Evolutionary conservation across 2,888 invertebrate genomes (phyloP).

Genomic region (Drosophila testacea): DNA sequence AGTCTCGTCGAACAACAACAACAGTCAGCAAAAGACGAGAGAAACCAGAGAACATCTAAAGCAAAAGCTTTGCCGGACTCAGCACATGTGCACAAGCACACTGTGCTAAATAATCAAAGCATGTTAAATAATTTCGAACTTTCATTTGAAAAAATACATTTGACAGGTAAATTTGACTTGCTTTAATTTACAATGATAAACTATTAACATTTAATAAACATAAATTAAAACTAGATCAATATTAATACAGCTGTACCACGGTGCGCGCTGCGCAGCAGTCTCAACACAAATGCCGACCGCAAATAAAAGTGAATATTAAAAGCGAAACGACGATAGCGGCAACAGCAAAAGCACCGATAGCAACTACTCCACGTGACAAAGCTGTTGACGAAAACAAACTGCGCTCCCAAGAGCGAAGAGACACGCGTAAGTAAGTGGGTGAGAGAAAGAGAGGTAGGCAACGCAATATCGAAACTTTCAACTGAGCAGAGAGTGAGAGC

Average conservation of each 20-base stretch:
- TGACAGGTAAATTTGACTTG: not conserved
- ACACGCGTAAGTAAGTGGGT: constrained; percentile 15
- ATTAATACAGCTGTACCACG: constrained; percentile 30
- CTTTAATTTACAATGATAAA: not conserved
- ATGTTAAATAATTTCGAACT: constrained; percentile 6
- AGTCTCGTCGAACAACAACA: constrained; percentile 20
- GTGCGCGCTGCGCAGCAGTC: constrained; percentile 47
- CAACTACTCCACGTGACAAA: constrained; percentile 68
- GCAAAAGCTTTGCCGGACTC: constrained; percentile 24
- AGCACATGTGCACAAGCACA: constrained; percentile 53
- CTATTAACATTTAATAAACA: not conserved
- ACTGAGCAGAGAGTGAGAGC: constrained; percentile 27
- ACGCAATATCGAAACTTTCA: constrained; percentile 43
- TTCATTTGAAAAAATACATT: not conserved
- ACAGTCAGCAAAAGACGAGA: constrained; percentile 6
- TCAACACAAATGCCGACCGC: constrained; percentile 50
- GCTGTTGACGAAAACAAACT: constrained; percentile 61
- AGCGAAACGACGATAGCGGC: constrained; percentile 54
- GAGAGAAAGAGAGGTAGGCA: constrained; percentile 23
- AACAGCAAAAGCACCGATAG: constrained; percentile 19
- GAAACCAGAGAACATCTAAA: constrained; percentile 10
- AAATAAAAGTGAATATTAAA: constrained; percentile 75
- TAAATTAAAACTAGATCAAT: not conserved
- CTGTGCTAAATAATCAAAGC: constrained; percentile 20
- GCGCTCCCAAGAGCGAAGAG: constrained; percentile 29